Conservation (phyloP, 2,797 vertebrate species). For the Macropus fuliginosus region DNA sequence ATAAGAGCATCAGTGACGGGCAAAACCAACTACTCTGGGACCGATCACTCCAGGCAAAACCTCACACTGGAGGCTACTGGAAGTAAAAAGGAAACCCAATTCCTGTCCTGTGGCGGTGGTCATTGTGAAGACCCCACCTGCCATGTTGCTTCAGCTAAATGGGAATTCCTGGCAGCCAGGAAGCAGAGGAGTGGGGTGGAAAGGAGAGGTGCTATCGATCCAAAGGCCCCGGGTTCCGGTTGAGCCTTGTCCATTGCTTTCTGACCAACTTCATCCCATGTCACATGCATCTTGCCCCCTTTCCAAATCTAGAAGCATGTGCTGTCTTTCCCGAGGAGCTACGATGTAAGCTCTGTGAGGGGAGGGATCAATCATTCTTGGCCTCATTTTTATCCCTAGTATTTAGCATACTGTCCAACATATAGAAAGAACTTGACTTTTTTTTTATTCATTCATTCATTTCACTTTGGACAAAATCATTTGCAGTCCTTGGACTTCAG, state of each 20-base stretch:
- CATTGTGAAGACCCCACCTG: background rate
- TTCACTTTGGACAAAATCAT: background rate
- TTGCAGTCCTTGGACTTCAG: background rate
- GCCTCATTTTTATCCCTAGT: background rate
- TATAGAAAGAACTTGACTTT: background rate
- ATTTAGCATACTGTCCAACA: background rate
- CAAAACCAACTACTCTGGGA: background rate
- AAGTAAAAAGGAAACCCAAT: background rate
- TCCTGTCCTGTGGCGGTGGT: background rate
- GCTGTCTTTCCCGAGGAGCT: background rate
- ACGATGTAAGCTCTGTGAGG: background rate
- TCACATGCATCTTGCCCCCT: background rate
- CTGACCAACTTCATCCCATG: background rate
- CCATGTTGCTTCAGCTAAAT: background rate
- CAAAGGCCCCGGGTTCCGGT: background rate
- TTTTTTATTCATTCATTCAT: background rate
- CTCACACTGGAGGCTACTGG: background rate
- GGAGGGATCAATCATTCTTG: background rate
- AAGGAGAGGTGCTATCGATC: background rate
- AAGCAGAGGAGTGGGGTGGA: background rate
- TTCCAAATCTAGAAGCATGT: background rate
- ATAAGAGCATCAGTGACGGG: background rate
- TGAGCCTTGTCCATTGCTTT: background rate
- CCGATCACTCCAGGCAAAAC: background rate
- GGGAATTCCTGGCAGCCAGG: background rate